Percentiles rank a stretch among this genome's conserved stretches.
phyloP scores from a whole-genome alignment of 2,888 invertebrate species.

The Cheilosia urbana region DNA sequence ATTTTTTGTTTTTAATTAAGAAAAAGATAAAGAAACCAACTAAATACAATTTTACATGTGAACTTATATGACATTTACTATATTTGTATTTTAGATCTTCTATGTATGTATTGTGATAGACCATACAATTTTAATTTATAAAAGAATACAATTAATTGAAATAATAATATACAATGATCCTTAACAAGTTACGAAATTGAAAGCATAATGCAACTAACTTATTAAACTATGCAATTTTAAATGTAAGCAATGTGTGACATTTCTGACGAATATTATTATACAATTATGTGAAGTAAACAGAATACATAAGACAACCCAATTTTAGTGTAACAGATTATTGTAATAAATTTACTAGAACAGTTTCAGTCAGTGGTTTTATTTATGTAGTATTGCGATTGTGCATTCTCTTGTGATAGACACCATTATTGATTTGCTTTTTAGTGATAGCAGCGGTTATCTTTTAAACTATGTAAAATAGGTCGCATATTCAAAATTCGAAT shows the following conservation, averaged over 20 bases:
- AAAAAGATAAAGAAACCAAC: constrained; percentile 27
- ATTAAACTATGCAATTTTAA: constrained; percentile 55
- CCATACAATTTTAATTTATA: constrained; percentile 69
- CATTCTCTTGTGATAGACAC: too few relatives aligned
- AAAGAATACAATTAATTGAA: constrained; percentile 18
- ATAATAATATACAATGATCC: constrained; percentile 44
- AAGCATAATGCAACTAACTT: constrained; percentile 49
- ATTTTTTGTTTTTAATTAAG: background rate
- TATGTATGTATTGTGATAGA: constrained; percentile 74
- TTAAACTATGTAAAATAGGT: too few relatives aligned
- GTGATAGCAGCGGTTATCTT: too few relatives aligned
- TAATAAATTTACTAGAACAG: constrained; percentile 70
- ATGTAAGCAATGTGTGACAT: constrained; percentile 63
- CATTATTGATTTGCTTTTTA: too few relatives aligned
- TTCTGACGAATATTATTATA: constrained; percentile 69
- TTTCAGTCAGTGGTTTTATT: constrained; percentile 7
- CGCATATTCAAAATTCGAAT: too few relatives aligned
- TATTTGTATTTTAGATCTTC: constrained; percentile 64
- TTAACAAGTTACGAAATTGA: constrained; percentile 47
- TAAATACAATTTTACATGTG: constrained; percentile 52
- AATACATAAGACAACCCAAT: constrained; percentile 20
- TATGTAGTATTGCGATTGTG: background rate
- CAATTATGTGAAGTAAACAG: constrained; percentile 50
- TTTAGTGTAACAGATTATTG: constrained; percentile 65
- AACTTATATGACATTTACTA: constrained; percentile 58